These are phyloP conservation scores for Kryptolebias ocellatus DNA, from an alignment of 2,797 vertebrate species.

Conservation along the genomic window DNA sequence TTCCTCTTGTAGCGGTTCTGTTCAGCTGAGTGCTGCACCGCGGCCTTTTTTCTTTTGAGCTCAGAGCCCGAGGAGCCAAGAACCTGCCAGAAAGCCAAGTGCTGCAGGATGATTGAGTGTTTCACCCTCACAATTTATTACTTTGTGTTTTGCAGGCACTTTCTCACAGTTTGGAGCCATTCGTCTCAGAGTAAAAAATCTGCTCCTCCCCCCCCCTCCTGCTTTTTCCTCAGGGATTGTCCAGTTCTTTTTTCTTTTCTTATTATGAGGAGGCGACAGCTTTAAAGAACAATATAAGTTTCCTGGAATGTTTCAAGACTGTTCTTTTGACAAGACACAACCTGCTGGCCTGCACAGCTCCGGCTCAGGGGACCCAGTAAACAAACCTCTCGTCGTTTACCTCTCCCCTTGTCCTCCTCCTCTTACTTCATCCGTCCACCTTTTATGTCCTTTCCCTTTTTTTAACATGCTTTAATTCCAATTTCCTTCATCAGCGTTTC, in stretches of 20 bases:
- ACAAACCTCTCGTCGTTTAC: slow-evolving; percentile 38
- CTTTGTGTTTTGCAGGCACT: slow-evolving; percentile 56
- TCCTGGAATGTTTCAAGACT: slow-evolving; percentile 71
- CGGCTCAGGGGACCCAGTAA: slow-evolving; percentile 38
- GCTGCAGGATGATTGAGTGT: slow-evolving; percentile 58
- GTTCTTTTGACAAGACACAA: slow-evolving; percentile 63
- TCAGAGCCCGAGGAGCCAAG: slow-evolving; percentile 50
- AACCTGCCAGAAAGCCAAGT: slow-evolving; percentile 56
- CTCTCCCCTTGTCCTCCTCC: slow-evolving; percentile 48
- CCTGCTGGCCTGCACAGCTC: slow-evolving; percentile 35
- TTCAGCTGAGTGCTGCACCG: slow-evolving; percentile 33
- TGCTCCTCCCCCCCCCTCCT: background rate
- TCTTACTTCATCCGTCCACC: slow-evolving; percentile 45
- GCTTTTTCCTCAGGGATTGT: background rate
- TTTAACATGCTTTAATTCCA: slow-evolving; percentile 65
- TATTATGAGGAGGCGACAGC: slow-evolving; percentile 61
- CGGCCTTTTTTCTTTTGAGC: slow-evolving; percentile 55
- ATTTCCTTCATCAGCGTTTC: slow-evolving; percentile 67
- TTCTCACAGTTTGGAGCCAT: slow-evolving; percentile 64
- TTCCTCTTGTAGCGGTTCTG: slow-evolving; percentile 39
- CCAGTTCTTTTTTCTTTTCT: slow-evolving; percentile 19
- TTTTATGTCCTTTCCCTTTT: slow-evolving; percentile 47
- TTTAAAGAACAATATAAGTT: slow-evolving; percentile 79
- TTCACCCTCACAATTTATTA: slow-evolving; percentile 68
- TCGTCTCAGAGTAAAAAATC: slow-evolving; percentile 50